Evolutionary conservation across 2,888 invertebrate species (phyloP).

Genomic region (Ophraella communa): DNA sequence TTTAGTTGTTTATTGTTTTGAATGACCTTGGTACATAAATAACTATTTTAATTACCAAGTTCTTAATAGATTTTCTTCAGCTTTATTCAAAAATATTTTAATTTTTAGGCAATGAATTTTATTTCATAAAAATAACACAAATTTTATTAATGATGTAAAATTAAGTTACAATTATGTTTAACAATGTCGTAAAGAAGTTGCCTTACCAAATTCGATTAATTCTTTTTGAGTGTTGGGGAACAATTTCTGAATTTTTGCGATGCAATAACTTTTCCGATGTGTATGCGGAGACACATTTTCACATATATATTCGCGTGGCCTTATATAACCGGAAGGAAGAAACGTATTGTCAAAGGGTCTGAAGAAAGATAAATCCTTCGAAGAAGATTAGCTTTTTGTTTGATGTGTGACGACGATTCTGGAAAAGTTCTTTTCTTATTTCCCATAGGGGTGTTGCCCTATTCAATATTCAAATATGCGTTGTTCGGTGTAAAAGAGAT

Average conservation of each 20-base stretch:
- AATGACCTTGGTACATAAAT: too few relatives aligned
- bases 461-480: conserved; percentile 53
- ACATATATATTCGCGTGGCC: conserved; percentile 3
- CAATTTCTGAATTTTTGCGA: conserved; percentile 27
- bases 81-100: too few relatives aligned
- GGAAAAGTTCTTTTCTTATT: conserved; percentile 44
- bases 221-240: conserved; percentile 28
- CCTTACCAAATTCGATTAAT: conserved; percentile 36
- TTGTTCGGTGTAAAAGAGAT: conserved; percentile 49
- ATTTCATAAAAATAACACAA: too few relatives aligned
- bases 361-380: conserved; percentile 36
- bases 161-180: too few relatives aligned
- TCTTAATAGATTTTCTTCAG: too few relatives aligned
- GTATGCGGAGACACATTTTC: conserved; percentile 28
- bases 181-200: too few relatives aligned
- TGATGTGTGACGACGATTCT: conserved; percentile 40
- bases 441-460: conserved; percentile 46
- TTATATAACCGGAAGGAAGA: conserved; percentile 32
- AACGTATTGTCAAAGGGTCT: conserved; percentile 35
- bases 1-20: too few relatives aligned
- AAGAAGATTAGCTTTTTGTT: conserved; percentile 38
- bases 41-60: too few relatives aligned
- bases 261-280: conserved; percentile 31
- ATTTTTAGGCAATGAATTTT: too few relatives aligned
- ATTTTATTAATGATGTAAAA: too few relatives aligned